These are phyloP conservation scores for Prunella himalayana DNA, from an alignment of 2,113 vertebrate species.

Conservation along the genomic window DNA sequence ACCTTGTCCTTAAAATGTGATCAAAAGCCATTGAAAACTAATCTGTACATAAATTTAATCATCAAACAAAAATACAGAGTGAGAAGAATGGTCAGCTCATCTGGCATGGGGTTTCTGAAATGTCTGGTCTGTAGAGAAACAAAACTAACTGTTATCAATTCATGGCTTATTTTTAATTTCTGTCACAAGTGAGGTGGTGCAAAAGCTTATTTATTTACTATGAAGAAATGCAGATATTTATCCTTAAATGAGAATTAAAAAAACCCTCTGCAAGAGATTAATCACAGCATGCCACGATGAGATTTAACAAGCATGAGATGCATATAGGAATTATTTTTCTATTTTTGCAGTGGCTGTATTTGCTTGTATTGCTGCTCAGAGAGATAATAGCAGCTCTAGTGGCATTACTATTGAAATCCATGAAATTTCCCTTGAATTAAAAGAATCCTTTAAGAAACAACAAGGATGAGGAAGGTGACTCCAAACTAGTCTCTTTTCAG, in stretches of 20 bases:
- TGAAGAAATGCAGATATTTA: background rate
- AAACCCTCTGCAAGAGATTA: background rate
- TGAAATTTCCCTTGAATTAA: background rate
- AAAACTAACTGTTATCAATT: background rate
- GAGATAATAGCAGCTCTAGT: background rate
- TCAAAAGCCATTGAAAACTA: background rate
- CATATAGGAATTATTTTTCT: background rate
- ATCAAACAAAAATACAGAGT: background rate
- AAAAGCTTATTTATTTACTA: background rate
- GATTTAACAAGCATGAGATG: background rate
- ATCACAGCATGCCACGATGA: background rate
- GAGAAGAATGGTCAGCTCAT: background rate
- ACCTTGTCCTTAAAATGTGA: background rate
- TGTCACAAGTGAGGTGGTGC: background rate
- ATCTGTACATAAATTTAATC: background rate
- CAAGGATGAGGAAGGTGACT: background rate
- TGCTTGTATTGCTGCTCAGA: background rate
- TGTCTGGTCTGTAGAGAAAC: background rate
- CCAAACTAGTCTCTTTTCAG: background rate
- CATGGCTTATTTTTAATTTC: background rate
- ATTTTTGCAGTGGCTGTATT: background rate
- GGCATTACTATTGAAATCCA: background rate
- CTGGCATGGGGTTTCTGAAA: background rate
- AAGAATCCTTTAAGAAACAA: background rate
- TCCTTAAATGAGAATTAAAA: background rate